These are phyloP conservation scores for Onychostoma macrolepis DNA, from an alignment of 2,113 vertebrate species.

Conservation along the genomic window DNA sequence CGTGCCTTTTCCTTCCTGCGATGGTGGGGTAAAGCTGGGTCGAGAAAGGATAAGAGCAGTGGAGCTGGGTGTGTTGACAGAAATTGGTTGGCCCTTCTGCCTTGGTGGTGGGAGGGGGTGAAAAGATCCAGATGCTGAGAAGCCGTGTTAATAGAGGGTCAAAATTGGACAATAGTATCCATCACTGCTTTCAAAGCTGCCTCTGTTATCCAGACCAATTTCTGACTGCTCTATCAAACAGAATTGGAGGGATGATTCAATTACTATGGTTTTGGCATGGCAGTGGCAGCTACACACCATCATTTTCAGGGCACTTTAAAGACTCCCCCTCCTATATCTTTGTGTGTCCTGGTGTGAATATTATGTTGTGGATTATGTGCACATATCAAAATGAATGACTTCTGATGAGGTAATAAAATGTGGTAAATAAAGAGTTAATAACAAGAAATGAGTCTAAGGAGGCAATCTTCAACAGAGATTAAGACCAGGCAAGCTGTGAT, in stretches of 20 bases:
- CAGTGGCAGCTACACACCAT: slow-evolving; percentile 68
- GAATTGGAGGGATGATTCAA: slow-evolving; percentile 85
- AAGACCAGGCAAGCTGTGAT: slow-evolving; percentile 44
- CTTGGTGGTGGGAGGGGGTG: slow-evolving; percentile 79
- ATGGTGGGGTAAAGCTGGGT: slow-evolving; percentile 8
- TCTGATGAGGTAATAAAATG: slow-evolving; percentile 56
- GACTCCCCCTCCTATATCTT: slow-evolving; percentile 34
- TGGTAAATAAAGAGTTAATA: slow-evolving; percentile 46
- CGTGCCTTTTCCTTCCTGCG: neutral
- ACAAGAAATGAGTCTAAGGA: slow-evolving; percentile 37
- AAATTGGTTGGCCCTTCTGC: slow-evolving; percentile 84
- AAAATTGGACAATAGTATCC: slow-evolving; percentile 89
- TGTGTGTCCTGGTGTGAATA: neutral
- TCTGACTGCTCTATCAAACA: slow-evolving; percentile 82
- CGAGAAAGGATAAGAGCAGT: slow-evolving; percentile 62
- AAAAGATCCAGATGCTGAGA: slow-evolving; percentile 92
- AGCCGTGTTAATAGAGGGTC: slow-evolving; percentile 94
- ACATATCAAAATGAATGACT: slow-evolving; percentile 15
- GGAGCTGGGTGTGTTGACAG: slow-evolving; percentile 77
- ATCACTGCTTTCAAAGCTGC: slow-evolving; percentile 87
- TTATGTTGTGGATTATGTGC: slow-evolving; percentile 38
- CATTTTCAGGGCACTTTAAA: slow-evolving; percentile 49
- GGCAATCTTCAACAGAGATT: slow-evolving; percentile 48
- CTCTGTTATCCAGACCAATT: slow-evolving; percentile 81
- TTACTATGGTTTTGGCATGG: slow-evolving; percentile 81